Evolutionary conservation across 2,797 vertebrate species (phyloP), one percentile per base, ranked within the genome.

Genomic region (Hybognathus amarus): DNA sequence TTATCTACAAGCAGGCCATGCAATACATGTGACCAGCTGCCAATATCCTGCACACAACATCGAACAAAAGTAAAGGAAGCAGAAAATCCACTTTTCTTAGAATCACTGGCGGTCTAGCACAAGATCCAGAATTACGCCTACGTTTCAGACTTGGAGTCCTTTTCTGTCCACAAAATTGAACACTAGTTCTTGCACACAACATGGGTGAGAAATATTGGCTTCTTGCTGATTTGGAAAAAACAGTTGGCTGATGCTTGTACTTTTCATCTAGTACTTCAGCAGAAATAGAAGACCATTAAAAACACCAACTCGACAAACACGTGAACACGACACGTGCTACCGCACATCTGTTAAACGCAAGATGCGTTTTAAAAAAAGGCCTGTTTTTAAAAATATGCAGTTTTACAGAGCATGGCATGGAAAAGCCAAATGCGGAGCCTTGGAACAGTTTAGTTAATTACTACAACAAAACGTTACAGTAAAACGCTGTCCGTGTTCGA

Each of bases 301-400:
- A 5, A 42, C 64, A 85, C 89, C 88, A 90, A 90, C 59, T 64
- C 52, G 61, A 90, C 24, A 83, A 88, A 86, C 89, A 93, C 80
- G 42, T 82, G 79, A 83, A 92, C 85, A 86, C 90, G 92, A n/a
- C 91, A 45, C 66, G 74, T 83, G 86, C 52, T 69, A 90, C 91
- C 90, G 85, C 91, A 91, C 71, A 86, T 89, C 88, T 86, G 85
- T 88, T 83, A 70, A 78, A 79, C 2, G 63, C 5, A 82, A 77
- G 38, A 83, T 33, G 52, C n/a, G 27, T 67, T 86, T 24, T 45
- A 45, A 63, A 64, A n/a, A 56, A 74, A n/a, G 45, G 24, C 64
- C 40, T 30, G 27, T 84, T 86, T 92, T 92, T 90, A 91, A 91
- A 94, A 93, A 93, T 92, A 92, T 89, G 88, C 83, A 81, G 40